Conservation (phyloP, 2,797 vertebrate genomes). For the Sebastes itinus region DNA sequence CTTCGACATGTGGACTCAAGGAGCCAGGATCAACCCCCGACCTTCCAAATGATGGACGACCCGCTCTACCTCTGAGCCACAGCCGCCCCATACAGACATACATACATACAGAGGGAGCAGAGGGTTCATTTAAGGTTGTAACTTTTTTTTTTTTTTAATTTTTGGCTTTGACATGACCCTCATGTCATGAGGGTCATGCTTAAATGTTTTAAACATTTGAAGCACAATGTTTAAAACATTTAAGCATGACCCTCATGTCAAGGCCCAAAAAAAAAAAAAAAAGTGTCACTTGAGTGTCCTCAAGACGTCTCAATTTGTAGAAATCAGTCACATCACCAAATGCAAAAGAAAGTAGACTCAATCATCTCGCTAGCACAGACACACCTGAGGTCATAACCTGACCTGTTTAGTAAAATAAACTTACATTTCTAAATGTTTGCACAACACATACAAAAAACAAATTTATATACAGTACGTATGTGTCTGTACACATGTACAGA, state of each 20-base stretch:
- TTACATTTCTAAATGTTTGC: conserved; percentile 26
- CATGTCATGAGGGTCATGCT: conserved; percentile 26
- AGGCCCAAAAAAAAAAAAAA: background rate
- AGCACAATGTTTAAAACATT: conserved; percentile 31
- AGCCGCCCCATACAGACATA: background rate
- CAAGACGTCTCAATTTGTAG: conserved; percentile 12
- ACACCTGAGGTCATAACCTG: conserved; percentile 2
- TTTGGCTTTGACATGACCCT: conserved; percentile 27
- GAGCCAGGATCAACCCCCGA: no score
- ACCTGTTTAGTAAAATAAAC: conserved; percentile 32
- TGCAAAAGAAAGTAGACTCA: background rate
- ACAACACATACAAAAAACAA: conserved; percentile 9
- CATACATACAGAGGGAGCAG: background rate
- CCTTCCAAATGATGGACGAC: no score
- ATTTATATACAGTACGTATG: conserved; percentile 2
- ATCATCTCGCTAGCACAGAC: conserved; percentile 8
- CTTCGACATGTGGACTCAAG: no score
- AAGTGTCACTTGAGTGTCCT: background rate
- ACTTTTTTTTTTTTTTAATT: background rate
- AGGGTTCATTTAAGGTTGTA: background rate
- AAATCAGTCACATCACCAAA: conserved; percentile 21
- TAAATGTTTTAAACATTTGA: conserved; percentile 29
- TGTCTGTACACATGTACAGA: conserved; percentile 29
- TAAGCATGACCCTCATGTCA: conserved; percentile 39
- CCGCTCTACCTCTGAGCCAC: no score